Evolutionary conservation across 35 echinoderm and acorn worm species (phyloP), one percentile per base, ranked within the genome.

Genomic region (Anneissia japonica): DNA sequence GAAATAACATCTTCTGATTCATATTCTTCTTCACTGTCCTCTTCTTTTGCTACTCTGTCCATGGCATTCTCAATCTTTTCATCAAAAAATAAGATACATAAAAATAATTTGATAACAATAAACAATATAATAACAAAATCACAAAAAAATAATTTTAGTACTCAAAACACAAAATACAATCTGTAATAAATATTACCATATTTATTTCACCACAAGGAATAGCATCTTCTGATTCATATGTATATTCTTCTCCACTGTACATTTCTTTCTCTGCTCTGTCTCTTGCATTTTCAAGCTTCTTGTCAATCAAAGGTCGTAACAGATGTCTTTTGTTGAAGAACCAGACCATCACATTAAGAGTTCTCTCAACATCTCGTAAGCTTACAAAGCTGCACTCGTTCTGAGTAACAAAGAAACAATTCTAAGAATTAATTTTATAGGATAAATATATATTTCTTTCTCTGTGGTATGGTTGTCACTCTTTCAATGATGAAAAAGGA

Each of bases 381-480:
- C 84, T 85, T n/a, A 85, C 84, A 76, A 85, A 85, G 29, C 82
- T 84, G 31, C 82, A 84, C 37, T 84, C 82, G 32, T 30, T 72
- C 82, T 84, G 28, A 3, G 37, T 29, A 28, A 28, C 36, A 74
- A 73, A 72, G 11, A 72, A 23, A 55, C 21, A n/a, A n/a, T n/a
- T n/a, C n/a, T n/a, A n/a, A n/a, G n/a, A n/a, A n/a, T n/a, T n/a
- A n/a, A 84, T 46, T 11, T 19, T 29, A 29, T 45, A 10, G 23
- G 32, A 34, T 75, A 75, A 5, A 34, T 30, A 5, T 5, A 75
- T 75, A 9, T 34, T 75, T 64, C 46, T 56, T 56, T 56, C 26
- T 11, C 46, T 56, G 46, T 56, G 11, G 46, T 56, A 26, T 13
- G 26, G 11, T 13, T 56, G 46, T 11, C 46, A 56, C 46, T 56